phyloP scores from a whole-genome alignment of 1,140 invertebrate species.

The Lasaia peninsularis region DNA sequence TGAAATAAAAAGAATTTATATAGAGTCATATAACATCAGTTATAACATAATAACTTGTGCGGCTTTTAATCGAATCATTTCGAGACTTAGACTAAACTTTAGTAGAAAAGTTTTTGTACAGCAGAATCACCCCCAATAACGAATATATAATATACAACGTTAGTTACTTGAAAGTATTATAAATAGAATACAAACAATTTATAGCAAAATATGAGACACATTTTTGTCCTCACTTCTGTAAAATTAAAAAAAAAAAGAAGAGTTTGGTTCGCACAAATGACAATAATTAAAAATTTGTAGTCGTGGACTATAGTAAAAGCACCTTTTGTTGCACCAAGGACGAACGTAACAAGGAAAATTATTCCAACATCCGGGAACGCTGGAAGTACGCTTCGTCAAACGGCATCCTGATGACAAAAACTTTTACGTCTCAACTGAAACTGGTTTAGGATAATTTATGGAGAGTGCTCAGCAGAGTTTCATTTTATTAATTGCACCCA shows the following conservation, averaged over 20 bases:
- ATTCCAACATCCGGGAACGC: not conserved
- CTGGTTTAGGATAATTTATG: not conserved
- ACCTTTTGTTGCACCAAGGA: not conserved
- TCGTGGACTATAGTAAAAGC: not conserved
- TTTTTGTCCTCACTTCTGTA: too few relatives aligned
- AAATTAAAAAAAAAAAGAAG: not conserved
- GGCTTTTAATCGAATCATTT: too few relatives aligned
- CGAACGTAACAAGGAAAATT: not conserved
- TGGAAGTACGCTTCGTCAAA: not conserved
- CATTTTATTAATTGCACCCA: not conserved
- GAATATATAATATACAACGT: too few relatives aligned
- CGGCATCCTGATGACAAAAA: not conserved
- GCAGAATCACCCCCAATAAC: too few relatives aligned
- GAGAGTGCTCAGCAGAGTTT: not conserved
- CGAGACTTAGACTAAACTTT: too few relatives aligned
- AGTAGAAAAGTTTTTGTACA: too few relatives aligned
- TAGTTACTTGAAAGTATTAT: too few relatives aligned
- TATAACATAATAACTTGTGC: too few relatives aligned
- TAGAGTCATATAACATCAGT: too few relatives aligned
- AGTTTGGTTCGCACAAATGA: not conserved
- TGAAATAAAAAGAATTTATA: too few relatives aligned
- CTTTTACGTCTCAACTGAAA: slow-evolving; percentile 1
- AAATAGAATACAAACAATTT: too few relatives aligned
- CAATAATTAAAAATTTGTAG: not conserved
- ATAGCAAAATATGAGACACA: too few relatives aligned